phyloP scores from a whole-genome alignment of 2,113 vertebrate genomes.

The Hypomesus transpacificus region DNA sequence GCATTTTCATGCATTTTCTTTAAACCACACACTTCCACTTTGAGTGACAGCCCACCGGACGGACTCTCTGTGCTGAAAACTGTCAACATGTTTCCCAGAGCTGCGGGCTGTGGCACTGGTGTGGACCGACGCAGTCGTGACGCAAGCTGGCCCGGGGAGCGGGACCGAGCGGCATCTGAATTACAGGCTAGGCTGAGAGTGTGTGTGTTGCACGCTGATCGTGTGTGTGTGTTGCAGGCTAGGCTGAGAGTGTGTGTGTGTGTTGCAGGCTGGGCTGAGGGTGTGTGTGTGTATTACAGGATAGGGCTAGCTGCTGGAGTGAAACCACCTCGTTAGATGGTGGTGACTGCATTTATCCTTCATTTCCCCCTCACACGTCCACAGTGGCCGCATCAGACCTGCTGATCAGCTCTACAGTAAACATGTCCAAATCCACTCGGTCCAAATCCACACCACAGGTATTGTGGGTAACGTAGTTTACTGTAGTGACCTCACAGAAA shows the following conservation, averaged over 20 bases:
- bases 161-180: not conserved
- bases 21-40: slow-evolving; percentile 50
- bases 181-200: slow-evolving; percentile 10
- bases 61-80: slow-evolving; percentile 8
- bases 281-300: slow-evolving; percentile 64
- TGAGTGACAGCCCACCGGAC: slow-evolving; percentile 37
- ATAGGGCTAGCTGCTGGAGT: slow-evolving; percentile 46
- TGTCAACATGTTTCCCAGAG: slow-evolving; percentile 53
- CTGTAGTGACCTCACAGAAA: slow-evolving; percentile 38
- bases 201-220: slow-evolving; percentile 37
- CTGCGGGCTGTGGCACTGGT: slow-evolving; percentile 57
- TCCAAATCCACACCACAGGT: no score
- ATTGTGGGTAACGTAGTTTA: slow-evolving; percentile 38
- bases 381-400: slow-evolving; percentile 60
- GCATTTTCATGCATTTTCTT: slow-evolving; percentile 29
- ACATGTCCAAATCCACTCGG: slow-evolving; percentile 39
- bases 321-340: slow-evolving; percentile 67
- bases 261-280: slow-evolving; percentile 14
- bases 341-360: slow-evolving; percentile 62
- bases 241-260: slow-evolving; percentile 26
- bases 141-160: slow-evolving; percentile 37
- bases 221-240: not conserved
- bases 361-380: slow-evolving; percentile 59
- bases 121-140: slow-evolving; percentile 61
- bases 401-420: slow-evolving; percentile 62